Evolutionary conservation across 2,888 invertebrate species (phyloP).

Genomic region (Aquatica leii): DNA sequence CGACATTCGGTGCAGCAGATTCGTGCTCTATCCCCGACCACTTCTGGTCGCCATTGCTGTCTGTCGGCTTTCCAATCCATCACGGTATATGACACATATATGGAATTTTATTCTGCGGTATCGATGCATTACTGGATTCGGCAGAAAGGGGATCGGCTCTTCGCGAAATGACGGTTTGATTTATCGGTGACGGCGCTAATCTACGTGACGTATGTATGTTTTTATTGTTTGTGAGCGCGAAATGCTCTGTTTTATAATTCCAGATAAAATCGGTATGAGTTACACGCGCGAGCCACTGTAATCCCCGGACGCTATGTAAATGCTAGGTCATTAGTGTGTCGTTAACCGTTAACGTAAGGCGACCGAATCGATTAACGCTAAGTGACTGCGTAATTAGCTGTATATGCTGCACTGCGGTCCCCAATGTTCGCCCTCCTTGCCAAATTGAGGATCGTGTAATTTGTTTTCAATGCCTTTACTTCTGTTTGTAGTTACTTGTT

Average conservation of each 20-base stretch:
- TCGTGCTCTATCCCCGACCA: conserved; percentile 43
- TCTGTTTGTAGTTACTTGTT: conserved; percentile 30
- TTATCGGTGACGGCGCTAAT: conserved; percentile 62
- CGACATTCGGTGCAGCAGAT: conserved; percentile 51
- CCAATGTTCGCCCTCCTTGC: conserved; percentile 46
- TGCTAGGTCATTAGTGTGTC: conserved; percentile 63
- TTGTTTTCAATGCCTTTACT: conserved; percentile 42
- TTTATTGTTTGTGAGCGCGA: conserved; percentile 61
- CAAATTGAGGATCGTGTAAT: conserved; percentile 55
- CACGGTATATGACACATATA: conserved; percentile 57
- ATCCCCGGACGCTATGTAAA: conserved; percentile 58
- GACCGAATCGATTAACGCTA: conserved; percentile 64
- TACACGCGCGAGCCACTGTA: conserved; percentile 50
- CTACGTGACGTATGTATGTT: conserved; percentile 62
- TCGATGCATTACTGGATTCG: conserved; percentile 54
- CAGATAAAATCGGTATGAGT: conserved; percentile 60
- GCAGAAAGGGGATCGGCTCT: conserved; percentile 47
- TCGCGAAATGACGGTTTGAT: conserved; percentile 61
- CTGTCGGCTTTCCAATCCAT: conserved; percentile 58
- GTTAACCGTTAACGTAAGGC: conserved; percentile 64
- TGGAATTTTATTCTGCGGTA: conserved; percentile 60
- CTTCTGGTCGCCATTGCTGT: conserved; percentile 55
- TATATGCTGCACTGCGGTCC: conserved; percentile 55
- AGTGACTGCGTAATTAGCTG: conserved; percentile 64
- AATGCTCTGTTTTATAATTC: conserved; percentile 61